A percentile compares a stretch with the other conserved stretches of the same genome.
Evolutionary conservation across 2,888 invertebrate genomes (phyloP).

Genomic region (Capitulum mitella): DNA sequence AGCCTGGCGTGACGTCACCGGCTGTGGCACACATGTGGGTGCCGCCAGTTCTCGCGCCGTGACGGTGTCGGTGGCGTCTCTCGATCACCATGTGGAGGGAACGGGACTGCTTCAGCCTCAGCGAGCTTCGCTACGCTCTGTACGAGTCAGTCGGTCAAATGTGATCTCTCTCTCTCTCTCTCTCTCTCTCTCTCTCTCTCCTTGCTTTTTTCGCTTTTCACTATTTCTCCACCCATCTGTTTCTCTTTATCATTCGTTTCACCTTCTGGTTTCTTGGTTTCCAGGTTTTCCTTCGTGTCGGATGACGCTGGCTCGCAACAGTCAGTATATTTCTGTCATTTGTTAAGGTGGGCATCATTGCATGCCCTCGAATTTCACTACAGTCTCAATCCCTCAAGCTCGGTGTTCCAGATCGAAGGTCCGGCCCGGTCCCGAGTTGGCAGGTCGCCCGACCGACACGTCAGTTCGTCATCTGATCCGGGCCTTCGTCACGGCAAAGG

Average conservation of each 20-base stretch:
- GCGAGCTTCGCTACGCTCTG: constrained; percentile 1
- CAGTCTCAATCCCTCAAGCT: too few relatives aligned
- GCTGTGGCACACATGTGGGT: neutral
- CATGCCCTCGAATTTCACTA: too few relatives aligned
- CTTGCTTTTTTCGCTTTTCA: too few relatives aligned
- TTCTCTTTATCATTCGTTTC: neutral
- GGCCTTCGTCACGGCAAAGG: too few relatives aligned
- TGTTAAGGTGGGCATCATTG: neutral
- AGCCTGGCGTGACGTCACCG: neutral
- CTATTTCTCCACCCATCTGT: neutral
- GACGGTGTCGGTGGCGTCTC: neutral
- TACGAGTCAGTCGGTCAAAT: neutral
- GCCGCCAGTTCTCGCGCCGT: neutral
- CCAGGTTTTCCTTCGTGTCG: too few relatives aligned
- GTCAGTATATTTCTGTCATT: neutral
- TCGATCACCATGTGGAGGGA: constrained; percentile 1
- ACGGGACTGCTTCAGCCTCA: constrained; percentile 14
- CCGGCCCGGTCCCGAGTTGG: too few relatives aligned
- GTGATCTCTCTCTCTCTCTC: too few relatives aligned
- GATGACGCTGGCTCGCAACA: too few relatives aligned
- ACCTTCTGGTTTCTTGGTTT: too few relatives aligned
- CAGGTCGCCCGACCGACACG: too few relatives aligned
- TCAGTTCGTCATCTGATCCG: too few relatives aligned
- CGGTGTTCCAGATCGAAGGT: too few relatives aligned
- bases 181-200: neutral